A percentile compares a stretch with the other conserved stretches of the same genome.
Evolutionary conservation across 1,140 invertebrate species (phyloP).

Genomic region (Psix sp.): DNA sequence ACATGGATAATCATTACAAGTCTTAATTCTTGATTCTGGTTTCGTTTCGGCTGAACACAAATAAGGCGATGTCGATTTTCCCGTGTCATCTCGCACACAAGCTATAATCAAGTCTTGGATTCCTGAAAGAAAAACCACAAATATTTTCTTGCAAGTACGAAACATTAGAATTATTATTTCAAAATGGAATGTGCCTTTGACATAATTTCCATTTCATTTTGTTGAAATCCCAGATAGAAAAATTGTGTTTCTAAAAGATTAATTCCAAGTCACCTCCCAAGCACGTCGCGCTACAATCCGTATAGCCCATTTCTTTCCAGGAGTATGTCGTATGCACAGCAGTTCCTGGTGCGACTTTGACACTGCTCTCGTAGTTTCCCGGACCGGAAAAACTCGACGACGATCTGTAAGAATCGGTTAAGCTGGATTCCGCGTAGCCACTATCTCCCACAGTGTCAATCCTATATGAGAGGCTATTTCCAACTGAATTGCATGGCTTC

Average conservation of each 20-base stretch:
- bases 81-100: slow-evolving; percentile 91
- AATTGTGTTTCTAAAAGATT: slow-evolving; percentile 5
- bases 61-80: slow-evolving; percentile 87
- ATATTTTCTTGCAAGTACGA: too few relatives aligned
- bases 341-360: slow-evolving; percentile 78
- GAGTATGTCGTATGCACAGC: slow-evolving; percentile 83
- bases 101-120: slow-evolving; percentile 93
- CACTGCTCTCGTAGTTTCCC: slow-evolving; percentile 73
- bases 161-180: too few relatives aligned
- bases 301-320: slow-evolving; percentile 90
- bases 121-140: slow-evolving; percentile 73
- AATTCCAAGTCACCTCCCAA: slow-evolving; percentile 85
- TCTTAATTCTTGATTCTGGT: slow-evolving; percentile 91
- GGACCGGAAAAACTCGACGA: slow-evolving; percentile 62
- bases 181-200: too few relatives aligned
- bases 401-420: slow-evolving; percentile 80
- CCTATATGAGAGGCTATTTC: slow-evolving; percentile 71
- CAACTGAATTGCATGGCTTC: slow-evolving; percentile 80
- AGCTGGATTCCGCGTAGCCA: slow-evolving; percentile 77
- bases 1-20: slow-evolving; percentile 95
- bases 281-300: slow-evolving; percentile 95
- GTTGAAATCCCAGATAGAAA: too few relatives aligned
- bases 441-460: slow-evolving; percentile 75
- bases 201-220: too few relatives aligned
- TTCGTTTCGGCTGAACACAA: slow-evolving; percentile 89